Conservation (phyloP, 2,113 vertebrate species). For the Sander vitreus region DNA sequence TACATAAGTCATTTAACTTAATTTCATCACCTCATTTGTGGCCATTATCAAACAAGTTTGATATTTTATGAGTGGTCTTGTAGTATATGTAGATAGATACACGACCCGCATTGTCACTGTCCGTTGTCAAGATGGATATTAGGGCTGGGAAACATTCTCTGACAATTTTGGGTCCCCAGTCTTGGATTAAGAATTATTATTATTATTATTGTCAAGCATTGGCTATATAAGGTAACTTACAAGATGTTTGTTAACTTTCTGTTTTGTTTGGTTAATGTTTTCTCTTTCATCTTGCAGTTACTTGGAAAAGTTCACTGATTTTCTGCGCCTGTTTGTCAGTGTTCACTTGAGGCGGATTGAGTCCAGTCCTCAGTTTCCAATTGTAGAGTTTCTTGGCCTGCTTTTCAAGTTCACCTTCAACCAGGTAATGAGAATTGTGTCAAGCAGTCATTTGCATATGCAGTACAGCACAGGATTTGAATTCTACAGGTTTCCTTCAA, state of each 20-base stretch:
- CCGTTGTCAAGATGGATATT: not conserved
- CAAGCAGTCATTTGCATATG: not conserved
- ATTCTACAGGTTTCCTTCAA: not conserved
- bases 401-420: constrained; percentile 99
- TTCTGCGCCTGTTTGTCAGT: constrained; percentile 96
- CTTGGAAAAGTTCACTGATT: constrained; percentile 98
- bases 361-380: constrained; percentile 95
- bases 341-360: constrained; percentile 96
- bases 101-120: not conserved
- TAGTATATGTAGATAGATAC: not conserved
- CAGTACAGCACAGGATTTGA: not conserved
- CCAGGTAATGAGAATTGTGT: constrained; percentile 87
- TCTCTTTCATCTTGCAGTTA: constrained; percentile 86
- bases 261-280: constrained; percentile 1
- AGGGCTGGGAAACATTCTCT: not conserved
- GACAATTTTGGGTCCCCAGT: not conserved
- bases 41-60: not conserved
- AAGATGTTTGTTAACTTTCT: not conserved
- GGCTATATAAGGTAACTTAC: not conserved
- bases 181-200: not conserved
- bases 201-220: not conserved
- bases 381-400: constrained; percentile 95
- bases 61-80: not conserved
- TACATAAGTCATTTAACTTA: not conserved
- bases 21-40: not conserved